Percentiles rank a stretch among this genome's conserved stretches.
These are phyloP conservation scores for Echeneis naucrates DNA, from an alignment of 2,797 vertebrate species.

Conservation along the genomic window DNA sequence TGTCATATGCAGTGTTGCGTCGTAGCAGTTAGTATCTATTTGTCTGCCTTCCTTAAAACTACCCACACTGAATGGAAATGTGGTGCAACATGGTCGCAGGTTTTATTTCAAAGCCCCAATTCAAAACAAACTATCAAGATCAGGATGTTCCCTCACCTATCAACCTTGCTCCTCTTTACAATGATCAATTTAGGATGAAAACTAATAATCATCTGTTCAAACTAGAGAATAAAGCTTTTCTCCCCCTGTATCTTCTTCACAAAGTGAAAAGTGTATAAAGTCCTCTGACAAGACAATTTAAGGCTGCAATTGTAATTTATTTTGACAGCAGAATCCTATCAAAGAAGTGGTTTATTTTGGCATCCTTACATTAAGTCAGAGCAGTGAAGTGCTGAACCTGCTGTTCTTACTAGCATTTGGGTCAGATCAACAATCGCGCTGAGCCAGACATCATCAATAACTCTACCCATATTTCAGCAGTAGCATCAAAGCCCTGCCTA, in stretches of 20 bases:
- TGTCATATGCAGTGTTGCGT: not conserved
- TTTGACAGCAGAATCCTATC: not conserved
- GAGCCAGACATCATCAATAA: slow-evolving; percentile 54
- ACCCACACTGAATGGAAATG: not conserved
- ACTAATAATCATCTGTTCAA: too few species aligned
- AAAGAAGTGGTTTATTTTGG: too few species aligned
- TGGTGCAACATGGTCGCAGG: not conserved
- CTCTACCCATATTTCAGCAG: slow-evolving; percentile 30
- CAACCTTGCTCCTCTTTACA: not conserved
- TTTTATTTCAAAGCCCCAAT: not conserved
- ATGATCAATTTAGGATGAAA: too few species aligned
- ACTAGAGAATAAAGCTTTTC: not conserved
- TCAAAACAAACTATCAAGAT: not conserved
- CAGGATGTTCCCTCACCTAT: not conserved
- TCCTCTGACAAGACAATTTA: not conserved
- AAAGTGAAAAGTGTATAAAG: too few species aligned
- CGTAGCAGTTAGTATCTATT: not conserved
- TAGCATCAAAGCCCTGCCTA: slow-evolving; percentile 9
- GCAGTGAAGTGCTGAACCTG: not conserved
- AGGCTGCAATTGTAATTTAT: not conserved
- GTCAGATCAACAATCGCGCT: slow-evolving; percentile 13
- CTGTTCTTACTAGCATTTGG: slow-evolving; percentile 10
- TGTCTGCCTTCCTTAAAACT: not conserved
- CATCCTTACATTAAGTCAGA: not conserved
- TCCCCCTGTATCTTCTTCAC: not conserved